A percentile compares a stretch with the other conserved stretches of the same genome.
Conservation (phyloP, 2,888 invertebrate genomes). For the Agrochola litura region DNA sequence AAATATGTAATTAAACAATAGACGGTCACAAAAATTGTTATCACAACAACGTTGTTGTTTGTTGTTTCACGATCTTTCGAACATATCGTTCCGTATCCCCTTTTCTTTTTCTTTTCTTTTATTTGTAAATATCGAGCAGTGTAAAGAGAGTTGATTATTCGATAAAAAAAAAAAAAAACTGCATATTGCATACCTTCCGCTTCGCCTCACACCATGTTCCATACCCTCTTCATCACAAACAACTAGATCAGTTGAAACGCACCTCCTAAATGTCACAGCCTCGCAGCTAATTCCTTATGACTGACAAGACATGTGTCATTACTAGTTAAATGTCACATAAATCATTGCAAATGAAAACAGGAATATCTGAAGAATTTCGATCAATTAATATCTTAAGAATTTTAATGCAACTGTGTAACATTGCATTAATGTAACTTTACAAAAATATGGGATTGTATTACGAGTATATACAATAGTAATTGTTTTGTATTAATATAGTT, state of each 20-base stretch:
- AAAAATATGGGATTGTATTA: conserved; percentile 28
- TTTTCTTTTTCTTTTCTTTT: background rate
- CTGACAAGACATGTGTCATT: conserved; percentile 36
- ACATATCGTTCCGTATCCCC: background rate
- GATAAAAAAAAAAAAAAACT: background rate
- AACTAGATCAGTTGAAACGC: conserved; percentile 58
- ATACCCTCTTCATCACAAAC: conserved; percentile 27
- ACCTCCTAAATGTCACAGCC: conserved; percentile 61
- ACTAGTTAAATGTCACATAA: conserved; percentile 37
- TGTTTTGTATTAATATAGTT: conserved; percentile 17
- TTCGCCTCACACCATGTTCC: background rate
- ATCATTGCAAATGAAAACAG: conserved; percentile 44
- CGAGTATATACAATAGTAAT: conserved; percentile 44
- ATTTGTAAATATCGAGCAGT: background rate
- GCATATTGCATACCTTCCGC: background rate
- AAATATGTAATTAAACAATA: background rate
- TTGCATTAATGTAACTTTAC: conserved; percentile 26
- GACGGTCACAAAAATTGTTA: background rate
- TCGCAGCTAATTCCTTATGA: conserved; percentile 50
- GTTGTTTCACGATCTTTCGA: too few species aligned
- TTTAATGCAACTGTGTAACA: conserved; percentile 31
- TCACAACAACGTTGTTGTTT: too few species aligned
- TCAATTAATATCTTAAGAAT: conserved; percentile 46
- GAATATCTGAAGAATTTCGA: conserved; percentile 30
- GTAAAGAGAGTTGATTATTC: background rate